phyloP scores from a whole-genome alignment of 2,113 vertebrate species.

The Empidonax alnorum region DNA sequence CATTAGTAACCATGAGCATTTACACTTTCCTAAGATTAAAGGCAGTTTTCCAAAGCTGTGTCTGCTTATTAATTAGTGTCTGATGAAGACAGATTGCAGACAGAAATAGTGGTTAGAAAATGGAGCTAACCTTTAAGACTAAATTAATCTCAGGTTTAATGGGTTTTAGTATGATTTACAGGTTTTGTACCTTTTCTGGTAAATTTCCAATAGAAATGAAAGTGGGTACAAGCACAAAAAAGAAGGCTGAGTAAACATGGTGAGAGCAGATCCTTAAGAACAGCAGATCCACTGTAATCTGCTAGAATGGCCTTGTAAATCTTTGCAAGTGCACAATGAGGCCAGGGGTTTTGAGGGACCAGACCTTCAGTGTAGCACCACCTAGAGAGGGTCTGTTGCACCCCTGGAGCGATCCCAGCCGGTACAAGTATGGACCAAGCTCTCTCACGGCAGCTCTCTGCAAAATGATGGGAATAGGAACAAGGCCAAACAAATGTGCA shows the following conservation, averaged over 20 bases:
- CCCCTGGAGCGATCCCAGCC: neutral
- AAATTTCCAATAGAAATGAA: conserved; percentile 63
- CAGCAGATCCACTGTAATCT: neutral
- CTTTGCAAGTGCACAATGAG: neutral
- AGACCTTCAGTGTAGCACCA: neutral
- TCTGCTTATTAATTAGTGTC: conserved; percentile 75
- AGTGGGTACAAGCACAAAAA: conserved; percentile 36
- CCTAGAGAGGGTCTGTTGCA: neutral
- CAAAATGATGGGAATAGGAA: neutral
- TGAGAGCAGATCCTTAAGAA: conserved; percentile 36
- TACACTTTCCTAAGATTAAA: conserved; percentile 76
- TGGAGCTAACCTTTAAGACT: conserved; percentile 70
- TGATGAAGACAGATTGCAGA: conserved; percentile 76
- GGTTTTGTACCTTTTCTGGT: conserved; percentile 61
- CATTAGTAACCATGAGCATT: conserved; percentile 71
- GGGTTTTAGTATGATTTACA: conserved; percentile 63
- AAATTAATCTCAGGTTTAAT: conserved; percentile 74
- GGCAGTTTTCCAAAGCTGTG: conserved; percentile 68
- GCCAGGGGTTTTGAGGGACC: neutral
- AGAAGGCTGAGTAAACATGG: conserved; percentile 42
- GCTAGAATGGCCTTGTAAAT: neutral
- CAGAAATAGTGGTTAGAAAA: conserved; percentile 72
- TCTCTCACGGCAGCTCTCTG: rapidly evolving
- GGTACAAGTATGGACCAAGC: neutral
- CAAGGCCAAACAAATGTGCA: neutral